phyloP scores from a whole-genome alignment of 2,113 vertebrate species.

The Phalacrocorax carbo region DNA sequence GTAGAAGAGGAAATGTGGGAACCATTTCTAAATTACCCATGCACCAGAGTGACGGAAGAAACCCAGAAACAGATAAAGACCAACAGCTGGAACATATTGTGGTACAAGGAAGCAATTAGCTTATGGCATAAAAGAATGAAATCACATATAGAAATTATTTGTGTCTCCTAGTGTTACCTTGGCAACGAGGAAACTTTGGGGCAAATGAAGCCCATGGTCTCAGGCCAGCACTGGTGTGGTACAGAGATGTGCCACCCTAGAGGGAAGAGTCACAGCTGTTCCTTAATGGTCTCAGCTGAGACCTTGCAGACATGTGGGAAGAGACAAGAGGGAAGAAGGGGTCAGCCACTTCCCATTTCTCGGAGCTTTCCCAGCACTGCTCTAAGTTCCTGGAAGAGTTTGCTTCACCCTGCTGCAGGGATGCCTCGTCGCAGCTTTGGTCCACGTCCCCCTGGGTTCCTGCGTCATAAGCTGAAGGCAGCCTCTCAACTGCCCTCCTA shows the following conservation, averaged over 20 bases:
- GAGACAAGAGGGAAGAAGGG: neutral
- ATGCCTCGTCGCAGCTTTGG: neutral
- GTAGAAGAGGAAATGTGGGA: conserved; percentile 51
- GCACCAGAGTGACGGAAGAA: conserved; percentile 22
- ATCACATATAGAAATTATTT: conserved; percentile 22
- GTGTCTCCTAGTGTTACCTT: neutral
- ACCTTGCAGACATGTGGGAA: neutral
- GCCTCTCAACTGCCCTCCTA: neutral
- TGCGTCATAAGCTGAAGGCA: neutral
- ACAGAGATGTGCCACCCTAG: neutral
- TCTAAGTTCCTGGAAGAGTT: neutral
- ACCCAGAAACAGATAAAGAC: conserved; percentile 56
- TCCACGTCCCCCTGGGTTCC: neutral
- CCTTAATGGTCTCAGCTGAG: neutral
- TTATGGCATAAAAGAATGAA: conserved; percentile 27
- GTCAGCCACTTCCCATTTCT: neutral
- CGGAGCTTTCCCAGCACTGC: neutral
- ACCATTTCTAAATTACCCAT: conserved; percentile 56
- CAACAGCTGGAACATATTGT: conserved; percentile 44
- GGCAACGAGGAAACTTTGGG: neutral
- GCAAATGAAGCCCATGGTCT: rapidly evolving
- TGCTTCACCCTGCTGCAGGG: neutral
- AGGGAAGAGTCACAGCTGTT: neutral
- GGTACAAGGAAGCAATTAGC: conserved; percentile 39
- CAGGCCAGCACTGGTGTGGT: neutral